phyloP scores from a whole-genome alignment of 2,113 vertebrate genomes.

The Eretmochelys imbricata region DNA sequence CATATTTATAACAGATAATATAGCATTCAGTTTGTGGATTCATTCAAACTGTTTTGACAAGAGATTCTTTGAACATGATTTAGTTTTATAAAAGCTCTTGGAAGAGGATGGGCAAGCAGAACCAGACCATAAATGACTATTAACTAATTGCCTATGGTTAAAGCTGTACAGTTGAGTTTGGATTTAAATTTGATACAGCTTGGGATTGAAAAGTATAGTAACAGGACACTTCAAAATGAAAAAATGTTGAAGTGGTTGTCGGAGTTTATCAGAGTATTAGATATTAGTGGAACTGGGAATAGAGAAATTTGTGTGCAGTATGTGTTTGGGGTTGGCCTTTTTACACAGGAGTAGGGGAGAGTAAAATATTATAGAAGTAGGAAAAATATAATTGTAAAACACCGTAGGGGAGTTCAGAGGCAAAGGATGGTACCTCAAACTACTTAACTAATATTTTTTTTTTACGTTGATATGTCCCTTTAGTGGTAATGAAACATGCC shows the following conservation, averaged over 20 bases:
- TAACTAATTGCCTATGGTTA: neutral
- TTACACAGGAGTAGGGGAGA: neutral
- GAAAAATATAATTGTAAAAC: neutral
- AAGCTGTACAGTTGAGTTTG: neutral
- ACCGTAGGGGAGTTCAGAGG: neutral
- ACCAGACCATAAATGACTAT: neutral
- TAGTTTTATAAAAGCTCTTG: neutral
- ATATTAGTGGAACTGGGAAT: neutral
- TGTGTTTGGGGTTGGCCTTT: neutral
- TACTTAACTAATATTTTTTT: neutral
- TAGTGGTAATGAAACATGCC: neutral
- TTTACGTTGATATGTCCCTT: neutral
- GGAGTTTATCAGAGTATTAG: neutral
- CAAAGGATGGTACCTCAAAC: neutral
- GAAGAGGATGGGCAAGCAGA: neutral
- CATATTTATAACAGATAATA: neutral
- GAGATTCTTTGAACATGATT: neutral
- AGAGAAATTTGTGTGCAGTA: neutral
- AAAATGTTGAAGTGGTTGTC: neutral
- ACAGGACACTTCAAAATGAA: neutral
- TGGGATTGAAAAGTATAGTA: neutral
- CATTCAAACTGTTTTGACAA: neutral
- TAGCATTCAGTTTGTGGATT: neutral
- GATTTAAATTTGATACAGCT: neutral
- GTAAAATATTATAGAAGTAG: neutral